phyloP scores from a whole-genome alignment of 2,888 invertebrate genomes.

The Cylindroiulus punctatus region DNA sequence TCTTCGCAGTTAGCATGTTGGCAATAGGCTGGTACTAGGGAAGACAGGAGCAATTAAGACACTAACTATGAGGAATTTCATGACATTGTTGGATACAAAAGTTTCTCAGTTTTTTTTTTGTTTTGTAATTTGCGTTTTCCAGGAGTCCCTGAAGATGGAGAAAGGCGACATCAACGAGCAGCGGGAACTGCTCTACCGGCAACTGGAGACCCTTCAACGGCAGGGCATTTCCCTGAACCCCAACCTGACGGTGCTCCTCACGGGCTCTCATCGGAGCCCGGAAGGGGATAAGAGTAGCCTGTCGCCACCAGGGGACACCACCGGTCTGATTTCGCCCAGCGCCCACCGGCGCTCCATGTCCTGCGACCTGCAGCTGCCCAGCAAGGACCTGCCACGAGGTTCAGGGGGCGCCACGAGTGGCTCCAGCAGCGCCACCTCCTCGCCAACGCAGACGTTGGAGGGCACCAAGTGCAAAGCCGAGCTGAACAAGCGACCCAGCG shows the following conservation, averaged over 20 bases:
- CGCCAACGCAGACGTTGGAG: conserved; percentile 52
- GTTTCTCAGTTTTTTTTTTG: too few species aligned
- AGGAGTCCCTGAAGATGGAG: conserved; percentile 77
- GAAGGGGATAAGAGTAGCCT: conserved; percentile 57
- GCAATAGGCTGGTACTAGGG: too few species aligned
- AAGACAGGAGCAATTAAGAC: too few species aligned
- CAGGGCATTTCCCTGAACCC: conserved; percentile 78
- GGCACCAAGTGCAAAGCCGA: conserved; percentile 51
- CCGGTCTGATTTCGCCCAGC: conserved; percentile 50
- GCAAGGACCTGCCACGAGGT: conserved; percentile 60
- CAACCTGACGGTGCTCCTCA: conserved; percentile 68
- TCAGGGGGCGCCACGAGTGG: conserved; percentile 57
- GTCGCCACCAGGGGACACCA: neutral
- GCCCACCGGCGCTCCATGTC: conserved; percentile 59
- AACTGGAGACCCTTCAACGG: conserved; percentile 83
- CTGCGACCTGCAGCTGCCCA: conserved; percentile 58
- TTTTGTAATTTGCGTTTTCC: too few species aligned
- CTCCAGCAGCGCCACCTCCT: conserved; percentile 47
- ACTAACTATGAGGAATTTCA: too few species aligned
- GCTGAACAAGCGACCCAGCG: conserved; percentile 48
- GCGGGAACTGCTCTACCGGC: conserved; percentile 87
- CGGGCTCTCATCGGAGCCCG: conserved; percentile 63
- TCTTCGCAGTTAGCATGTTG: too few species aligned
- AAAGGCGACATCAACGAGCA: conserved; percentile 89
- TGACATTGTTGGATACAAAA: too few species aligned